Evolutionary conservation across 1,140 invertebrate genomes (phyloP).

Genomic region (Macrobrachium rosenbergii): DNA sequence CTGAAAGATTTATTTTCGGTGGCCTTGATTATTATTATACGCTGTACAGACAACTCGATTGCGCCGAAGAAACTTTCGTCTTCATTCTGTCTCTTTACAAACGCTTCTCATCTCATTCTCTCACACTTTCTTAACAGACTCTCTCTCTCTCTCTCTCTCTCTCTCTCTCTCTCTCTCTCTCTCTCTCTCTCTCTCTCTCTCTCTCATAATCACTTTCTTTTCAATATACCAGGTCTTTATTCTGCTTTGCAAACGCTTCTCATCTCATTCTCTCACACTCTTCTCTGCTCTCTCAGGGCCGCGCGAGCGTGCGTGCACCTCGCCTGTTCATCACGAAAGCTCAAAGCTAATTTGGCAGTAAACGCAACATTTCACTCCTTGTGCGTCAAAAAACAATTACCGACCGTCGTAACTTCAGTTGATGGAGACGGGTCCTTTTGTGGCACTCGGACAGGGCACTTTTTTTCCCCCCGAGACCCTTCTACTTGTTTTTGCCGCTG

Average conservation of each 20-base stretch:
- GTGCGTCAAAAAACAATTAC: constrained; percentile 13
- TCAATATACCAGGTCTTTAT: too few relatives aligned
- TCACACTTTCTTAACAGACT: too few relatives aligned
- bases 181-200: constrained; percentile 14
- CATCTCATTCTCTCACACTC: neutral
- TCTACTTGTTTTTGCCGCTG: too few relatives aligned
- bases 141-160: too few relatives aligned
- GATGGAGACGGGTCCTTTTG: neutral
- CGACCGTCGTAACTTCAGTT: neutral
- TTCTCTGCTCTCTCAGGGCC: neutral
- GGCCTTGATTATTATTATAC: too few relatives aligned
- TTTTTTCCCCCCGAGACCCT: neutral
- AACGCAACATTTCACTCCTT: constrained; percentile 5
- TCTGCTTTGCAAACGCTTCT: too few relatives aligned
- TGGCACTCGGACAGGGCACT: neutral
- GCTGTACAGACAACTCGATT: too few relatives aligned
- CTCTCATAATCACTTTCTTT: too few relatives aligned
- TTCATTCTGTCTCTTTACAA: too few relatives aligned
- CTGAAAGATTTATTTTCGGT: too few relatives aligned
- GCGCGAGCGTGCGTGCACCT: neutral
- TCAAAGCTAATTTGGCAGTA: constrained; percentile 10
- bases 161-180: neutral
- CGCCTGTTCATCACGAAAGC: neutral
- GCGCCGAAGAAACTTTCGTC: too few relatives aligned
- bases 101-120: too few relatives aligned